A percentile compares a stretch with the other conserved stretches of the same genome.
Evolutionary conservation across 2,888 invertebrate species (phyloP).

Genomic region (Diarsia mendica): DNA sequence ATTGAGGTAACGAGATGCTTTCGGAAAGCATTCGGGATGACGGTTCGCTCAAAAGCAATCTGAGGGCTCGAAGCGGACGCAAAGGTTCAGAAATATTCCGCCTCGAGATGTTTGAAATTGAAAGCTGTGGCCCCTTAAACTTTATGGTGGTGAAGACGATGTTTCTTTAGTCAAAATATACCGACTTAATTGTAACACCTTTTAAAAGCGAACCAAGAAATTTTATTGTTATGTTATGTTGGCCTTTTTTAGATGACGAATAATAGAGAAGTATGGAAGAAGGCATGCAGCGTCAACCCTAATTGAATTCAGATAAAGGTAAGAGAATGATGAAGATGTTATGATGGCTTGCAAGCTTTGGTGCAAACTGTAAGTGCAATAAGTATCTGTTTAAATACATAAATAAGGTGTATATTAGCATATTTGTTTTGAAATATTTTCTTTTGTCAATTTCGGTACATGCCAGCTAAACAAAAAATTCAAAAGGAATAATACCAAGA

Average conservation of each 20-base stretch:
- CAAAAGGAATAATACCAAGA: neutral
- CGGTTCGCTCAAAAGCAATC: conserved; percentile 82
- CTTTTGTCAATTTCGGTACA: neutral
- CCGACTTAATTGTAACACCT: neutral
- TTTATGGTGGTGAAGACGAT: conserved; percentile 3
- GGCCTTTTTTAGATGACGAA: too few relatives aligned
- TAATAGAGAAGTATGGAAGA: too few relatives aligned
- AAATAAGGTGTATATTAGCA: too few relatives aligned
- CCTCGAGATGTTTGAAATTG: conserved; percentile 49
- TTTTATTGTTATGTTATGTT: too few relatives aligned
- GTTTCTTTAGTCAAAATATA: conserved; percentile 2
- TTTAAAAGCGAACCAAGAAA: neutral
- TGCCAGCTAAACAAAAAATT: neutral
- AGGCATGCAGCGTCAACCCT: too few relatives aligned
- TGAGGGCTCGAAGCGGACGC: conserved; percentile 75
- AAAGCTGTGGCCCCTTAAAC: conserved; percentile 38
- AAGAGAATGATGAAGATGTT: too few relatives aligned
- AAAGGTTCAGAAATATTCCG: conserved; percentile 63
- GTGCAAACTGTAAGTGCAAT: too few relatives aligned
- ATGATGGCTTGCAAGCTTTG: too few relatives aligned
- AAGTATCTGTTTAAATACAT: too few relatives aligned
- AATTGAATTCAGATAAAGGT: too few relatives aligned
- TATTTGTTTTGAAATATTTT: neutral
- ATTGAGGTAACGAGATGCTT: conserved; percentile 85
- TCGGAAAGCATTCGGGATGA: conserved; percentile 78